Base-by-base conservation (phyloP, 2,888 invertebrate species). In the Conus canariensis region DNA sequence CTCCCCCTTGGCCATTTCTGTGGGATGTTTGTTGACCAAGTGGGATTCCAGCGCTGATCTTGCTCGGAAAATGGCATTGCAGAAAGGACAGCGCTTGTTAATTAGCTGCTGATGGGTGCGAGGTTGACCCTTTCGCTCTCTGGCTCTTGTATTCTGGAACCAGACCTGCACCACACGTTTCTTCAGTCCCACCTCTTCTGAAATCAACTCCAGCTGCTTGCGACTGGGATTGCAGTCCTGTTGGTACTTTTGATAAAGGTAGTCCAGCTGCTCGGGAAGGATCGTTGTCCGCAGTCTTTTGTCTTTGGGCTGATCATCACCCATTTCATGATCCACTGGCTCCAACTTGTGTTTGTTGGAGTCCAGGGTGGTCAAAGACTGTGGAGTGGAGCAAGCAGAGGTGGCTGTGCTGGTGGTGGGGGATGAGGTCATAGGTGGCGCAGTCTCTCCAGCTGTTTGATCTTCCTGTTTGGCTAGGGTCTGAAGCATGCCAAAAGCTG, bases 161-260 rank as follows among this genome's bases (percentile, higher is more conserved):
- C 99, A 99, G 92, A 99, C 99, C 97, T 99, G 99, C 90, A 99
- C 99, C 88, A 99, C 99, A 93, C 99, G 97, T 96, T 99, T 99
- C 96, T 99, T 99, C 93, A 99, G 97, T 90, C 99, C 99, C 77
- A 99, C 99, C 96, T 99, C 99, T 94, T 98, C 97, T 12, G 99
- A 99, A 95, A 99, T 99, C 94, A 98, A 98, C 96, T 99, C 99
- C 93, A 99, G 97, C 98, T 99, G 99, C 97, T 99, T 99, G 87
- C 99, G 97, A 94, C 99, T 99, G 89, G 99, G 99, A 97, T 99
- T 99, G 91, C 99, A 99, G 97, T 99, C 99, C 90, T 98, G 97
- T 97, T 99, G 99, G 96, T 99, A 99, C 97, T 99, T 99, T 97
- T 99, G 99, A 96, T 99, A 99, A 93, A 99, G 97, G 96, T 99